Base-by-base conservation (phyloP, 2,888 invertebrate genomes). In the Beris chalybata region DNA sequence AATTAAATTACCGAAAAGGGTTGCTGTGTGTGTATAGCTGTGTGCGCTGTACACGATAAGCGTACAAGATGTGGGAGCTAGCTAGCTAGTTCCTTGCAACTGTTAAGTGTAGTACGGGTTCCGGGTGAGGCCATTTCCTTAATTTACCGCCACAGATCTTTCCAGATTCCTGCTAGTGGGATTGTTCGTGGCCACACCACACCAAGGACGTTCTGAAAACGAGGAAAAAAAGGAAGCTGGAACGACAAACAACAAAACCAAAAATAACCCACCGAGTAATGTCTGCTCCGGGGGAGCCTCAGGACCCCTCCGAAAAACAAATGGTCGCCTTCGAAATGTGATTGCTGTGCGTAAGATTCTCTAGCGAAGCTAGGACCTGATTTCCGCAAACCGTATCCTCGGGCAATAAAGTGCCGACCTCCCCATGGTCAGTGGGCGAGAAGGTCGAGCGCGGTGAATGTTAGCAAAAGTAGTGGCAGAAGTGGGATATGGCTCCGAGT, bases 1-100 rank as follows among this genome's bases (percentile, higher is more conserved):
- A 59, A 59, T 59, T 59, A 48, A 59, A 59, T 59, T 59, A 59
- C 48, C 58, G 45, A 47, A 59, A 59, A 59, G 48, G 58, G 38
- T 47, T 31, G 47, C 12, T 29, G 7, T n/a, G 53, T 11, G 9
- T n/a, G 53, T 38, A 38, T 38, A 9, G 7, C 38, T 38, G 5
- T 5, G n/a, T 7, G 32, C 5, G 4, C 5, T 32, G 38, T 38
- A 38, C 38, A 38, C 9, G 38, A 38, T 9, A 22, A 30, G 30
- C 6, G 53, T n/a, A n/a, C 7, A 11, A 11, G 12, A 30, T 29
- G 12, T 30, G 9, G 52, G 53, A 53, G 31, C 53, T 12, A n/a
- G 31, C 29, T 11, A 13, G 15, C 52, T 13, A 22, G 7, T 38
- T 38, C 4, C 29, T 52, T 3, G 52, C 52, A 7, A 22, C 11